A percentile compares a stretch with the other conserved stretches of the same genome.
Conservation (phyloP, 2,888 invertebrate genomes). For the Phengaris arion region DNA sequence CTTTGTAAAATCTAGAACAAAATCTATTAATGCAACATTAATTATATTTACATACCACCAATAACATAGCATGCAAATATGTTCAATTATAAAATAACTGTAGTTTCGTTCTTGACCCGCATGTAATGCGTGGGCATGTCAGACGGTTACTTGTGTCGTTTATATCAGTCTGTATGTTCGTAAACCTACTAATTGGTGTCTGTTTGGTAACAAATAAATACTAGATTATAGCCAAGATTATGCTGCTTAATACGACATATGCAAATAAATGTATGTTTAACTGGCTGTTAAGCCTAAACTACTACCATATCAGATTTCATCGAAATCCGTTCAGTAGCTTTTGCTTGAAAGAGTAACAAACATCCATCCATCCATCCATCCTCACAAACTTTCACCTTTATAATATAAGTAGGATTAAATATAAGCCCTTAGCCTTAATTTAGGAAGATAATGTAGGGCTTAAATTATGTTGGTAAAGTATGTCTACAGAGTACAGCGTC, state of each 20-base stretch:
- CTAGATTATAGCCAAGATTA: not conserved
- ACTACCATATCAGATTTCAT: too few relatives aligned
- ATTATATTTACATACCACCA: not conserved
- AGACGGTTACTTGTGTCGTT: not conserved
- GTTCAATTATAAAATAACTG: slow-evolving; percentile 16
- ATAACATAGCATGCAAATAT: slow-evolving; percentile 10
- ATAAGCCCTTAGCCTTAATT: too few relatives aligned
- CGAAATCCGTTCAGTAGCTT: too few relatives aligned
- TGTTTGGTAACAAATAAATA: slow-evolving; percentile 9
- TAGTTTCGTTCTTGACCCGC: slow-evolving; percentile 12
- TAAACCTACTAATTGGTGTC: not conserved
- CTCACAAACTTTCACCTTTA: too few relatives aligned
- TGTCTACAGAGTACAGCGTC: too few relatives aligned
- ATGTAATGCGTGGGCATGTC: slow-evolving; percentile 7
- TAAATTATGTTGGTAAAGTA: too few relatives aligned
- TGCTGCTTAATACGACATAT: not conserved
- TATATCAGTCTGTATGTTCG: not conserved
- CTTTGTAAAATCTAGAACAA: not conserved
- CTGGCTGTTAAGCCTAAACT: too few relatives aligned
- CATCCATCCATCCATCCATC: too few relatives aligned
- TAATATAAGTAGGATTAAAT: too few relatives aligned
- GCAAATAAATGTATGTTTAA: not conserved
- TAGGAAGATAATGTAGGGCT: too few relatives aligned
- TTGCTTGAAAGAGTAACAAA: too few relatives aligned
- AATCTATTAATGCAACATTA: not conserved